Percentiles rank a stretch among this genome's conserved stretches.
Conservation (phyloP, 2,113 vertebrate genomes). For the Megaptera novaeangliae region DNA sequence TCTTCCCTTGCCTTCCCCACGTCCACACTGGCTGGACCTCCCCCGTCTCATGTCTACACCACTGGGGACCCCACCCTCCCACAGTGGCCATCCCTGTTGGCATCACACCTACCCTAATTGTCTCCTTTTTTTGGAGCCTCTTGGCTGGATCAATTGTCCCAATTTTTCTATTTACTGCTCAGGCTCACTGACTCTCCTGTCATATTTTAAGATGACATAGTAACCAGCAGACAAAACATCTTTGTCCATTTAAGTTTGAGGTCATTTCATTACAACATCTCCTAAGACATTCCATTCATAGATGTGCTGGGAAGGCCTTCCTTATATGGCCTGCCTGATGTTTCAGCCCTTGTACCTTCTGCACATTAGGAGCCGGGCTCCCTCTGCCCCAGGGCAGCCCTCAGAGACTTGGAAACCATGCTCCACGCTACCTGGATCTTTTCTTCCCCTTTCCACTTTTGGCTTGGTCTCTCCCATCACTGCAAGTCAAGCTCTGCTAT, state of each 20-base stretch:
- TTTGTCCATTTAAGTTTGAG: neutral
- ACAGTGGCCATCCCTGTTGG: neutral
- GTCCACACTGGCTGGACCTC: neutral
- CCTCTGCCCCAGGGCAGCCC: neutral
- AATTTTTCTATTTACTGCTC: neutral
- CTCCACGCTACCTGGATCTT: rapidly evolving
- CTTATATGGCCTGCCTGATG: neutral
- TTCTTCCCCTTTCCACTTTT: neutral
- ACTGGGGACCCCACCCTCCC: neutral
- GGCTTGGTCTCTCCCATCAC: neutral
- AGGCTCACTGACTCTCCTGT: neutral
- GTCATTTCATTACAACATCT: slow-evolving; percentile 30
- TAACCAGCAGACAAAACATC: neutral
- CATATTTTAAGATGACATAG: neutral
- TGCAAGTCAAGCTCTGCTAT: neutral
- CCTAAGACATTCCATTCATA: neutral
- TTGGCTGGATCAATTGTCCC: neutral
- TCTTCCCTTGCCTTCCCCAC: too few relatives aligned
- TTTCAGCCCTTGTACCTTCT: neutral
- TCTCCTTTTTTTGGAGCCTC: neutral
- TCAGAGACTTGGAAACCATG: neutral
- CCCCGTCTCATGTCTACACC: neutral
- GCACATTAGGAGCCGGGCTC: neutral
- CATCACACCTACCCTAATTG: neutral
- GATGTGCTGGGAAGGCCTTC: neutral